Conservation (phyloP, 2,888 invertebrate genomes). For the Calephelis perditalis region DNA sequence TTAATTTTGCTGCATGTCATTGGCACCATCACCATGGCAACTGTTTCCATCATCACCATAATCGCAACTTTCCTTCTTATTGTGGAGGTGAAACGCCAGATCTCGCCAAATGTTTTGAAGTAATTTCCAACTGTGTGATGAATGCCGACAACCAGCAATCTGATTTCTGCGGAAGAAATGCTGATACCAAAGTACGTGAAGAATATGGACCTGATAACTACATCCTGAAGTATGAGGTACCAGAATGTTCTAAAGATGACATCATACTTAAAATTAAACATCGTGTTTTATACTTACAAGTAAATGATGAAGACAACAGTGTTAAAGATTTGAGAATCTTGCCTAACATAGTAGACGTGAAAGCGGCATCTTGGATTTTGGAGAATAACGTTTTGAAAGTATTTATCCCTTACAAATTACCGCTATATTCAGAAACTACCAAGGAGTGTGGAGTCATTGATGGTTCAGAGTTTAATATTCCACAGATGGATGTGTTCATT, state of each 20-base stretch:
- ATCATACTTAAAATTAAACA: conserved; percentile 16
- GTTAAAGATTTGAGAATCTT: conserved; percentile 18
- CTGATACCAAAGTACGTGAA: not conserved
- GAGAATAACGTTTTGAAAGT: conserved; percentile 12
- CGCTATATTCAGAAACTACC: not conserved
- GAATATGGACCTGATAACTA: conserved; percentile 14
- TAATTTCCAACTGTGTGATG: conserved; percentile 13
- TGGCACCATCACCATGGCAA: not conserved
- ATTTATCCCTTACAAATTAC: conserved; percentile 6
- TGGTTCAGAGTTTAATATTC: conserved; percentile 1
- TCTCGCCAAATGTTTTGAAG: conserved; percentile 12
- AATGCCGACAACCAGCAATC: conserved; percentile 13
- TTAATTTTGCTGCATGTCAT: not conserved
- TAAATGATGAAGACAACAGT: not conserved
- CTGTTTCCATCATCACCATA: not conserved
- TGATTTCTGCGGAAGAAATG: conserved; percentile 13
- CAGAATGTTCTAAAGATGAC: not conserved
- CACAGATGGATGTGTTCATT: not conserved
- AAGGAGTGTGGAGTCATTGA: conserved; percentile 9
- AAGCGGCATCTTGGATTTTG: not conserved
- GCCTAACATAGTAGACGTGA: conserved; percentile 11
- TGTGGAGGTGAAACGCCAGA: not conserved
- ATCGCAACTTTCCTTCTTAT: too few species aligned
- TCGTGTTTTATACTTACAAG: conserved; percentile 11
- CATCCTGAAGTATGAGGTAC: conserved; percentile 10